Percentiles rank a stretch among this genome's conserved stretches.
These are phyloP conservation scores for Stegostoma tigrinum DNA, from an alignment of 2,113 vertebrate species.

Conservation along the genomic window DNA sequence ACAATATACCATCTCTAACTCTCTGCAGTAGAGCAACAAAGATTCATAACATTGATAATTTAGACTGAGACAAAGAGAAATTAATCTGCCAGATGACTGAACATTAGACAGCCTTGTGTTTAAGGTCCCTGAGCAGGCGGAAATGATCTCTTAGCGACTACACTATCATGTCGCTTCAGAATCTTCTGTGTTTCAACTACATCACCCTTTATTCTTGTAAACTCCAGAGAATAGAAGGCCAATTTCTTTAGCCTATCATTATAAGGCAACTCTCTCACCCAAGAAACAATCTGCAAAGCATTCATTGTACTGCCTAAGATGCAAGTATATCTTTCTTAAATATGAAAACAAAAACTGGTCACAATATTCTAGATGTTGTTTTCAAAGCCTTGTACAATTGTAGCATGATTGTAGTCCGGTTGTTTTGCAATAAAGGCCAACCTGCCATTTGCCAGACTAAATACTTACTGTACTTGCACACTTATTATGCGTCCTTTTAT, in stretches of 20 bases:
- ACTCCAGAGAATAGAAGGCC: neutral
- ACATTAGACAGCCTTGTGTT: neutral
- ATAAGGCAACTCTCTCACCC: neutral
- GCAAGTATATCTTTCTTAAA: neutral
- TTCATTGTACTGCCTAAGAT: neutral
- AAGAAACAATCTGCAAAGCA: neutral
- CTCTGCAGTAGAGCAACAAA: too few relatives aligned
- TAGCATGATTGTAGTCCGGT: too few relatives aligned
- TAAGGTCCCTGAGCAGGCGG: neutral
- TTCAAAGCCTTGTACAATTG: neutral
- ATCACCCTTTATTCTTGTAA: neutral
- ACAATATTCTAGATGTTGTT: neutral
- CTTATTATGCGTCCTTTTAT: too few relatives aligned
- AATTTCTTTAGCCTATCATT: neutral
- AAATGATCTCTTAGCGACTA: neutral
- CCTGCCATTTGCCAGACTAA: too few relatives aligned
- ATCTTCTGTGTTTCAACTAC: neutral
- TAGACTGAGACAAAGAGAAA: neutral
- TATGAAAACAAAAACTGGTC: neutral
- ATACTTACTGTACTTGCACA: too few relatives aligned
- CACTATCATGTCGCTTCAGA: neutral
- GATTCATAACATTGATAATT: neutral
- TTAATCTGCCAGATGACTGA: neutral
- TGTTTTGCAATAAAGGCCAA: too few relatives aligned
- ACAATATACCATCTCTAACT: too few relatives aligned